Conservation (phyloP, 1,140 invertebrate genomes). For the Ephestia elutella region DNA sequence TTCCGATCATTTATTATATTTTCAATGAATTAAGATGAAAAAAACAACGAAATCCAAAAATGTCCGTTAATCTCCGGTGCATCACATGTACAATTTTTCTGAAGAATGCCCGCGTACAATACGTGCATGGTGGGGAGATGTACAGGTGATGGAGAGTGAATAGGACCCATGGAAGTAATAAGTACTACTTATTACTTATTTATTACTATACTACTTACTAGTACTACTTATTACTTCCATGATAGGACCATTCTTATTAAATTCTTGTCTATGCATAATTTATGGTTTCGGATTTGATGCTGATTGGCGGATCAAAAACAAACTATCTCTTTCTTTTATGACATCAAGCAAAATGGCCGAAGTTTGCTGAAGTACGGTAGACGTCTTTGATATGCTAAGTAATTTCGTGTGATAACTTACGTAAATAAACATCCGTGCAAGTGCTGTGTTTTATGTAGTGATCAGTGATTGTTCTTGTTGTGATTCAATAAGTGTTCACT, state of each 20-base stretch:
- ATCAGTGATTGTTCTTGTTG: conserved; percentile 42
- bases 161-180: too few relatives aligned
- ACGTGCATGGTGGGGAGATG: too few relatives aligned
- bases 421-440: conserved; percentile 58
- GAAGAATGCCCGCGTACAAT: too few relatives aligned
- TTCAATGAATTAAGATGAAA: too few relatives aligned
- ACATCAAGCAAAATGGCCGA: conserved; percentile 63
- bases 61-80: too few relatives aligned
- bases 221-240: too few relatives aligned
- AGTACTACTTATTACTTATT: too few relatives aligned
- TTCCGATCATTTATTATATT: too few relatives aligned
- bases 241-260: background rate
- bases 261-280: background rate
- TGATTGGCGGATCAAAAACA: conserved; percentile 18
- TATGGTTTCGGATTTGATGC: background rate
- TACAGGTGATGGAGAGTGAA: too few relatives aligned
- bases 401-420: conserved; percentile 37
- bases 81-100: too few relatives aligned
- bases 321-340: conserved; percentile 31
- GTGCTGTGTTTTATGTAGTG: conserved; percentile 38
- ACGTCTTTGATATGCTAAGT: conserved; percentile 53
- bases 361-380: conserved; percentile 54
- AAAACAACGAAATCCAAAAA: too few relatives aligned
- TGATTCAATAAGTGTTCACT: conserved; percentile 41
- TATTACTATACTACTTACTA: too few relatives aligned